Conservation (phyloP, 2,888 invertebrate species). For the Eueremaeus valkanovi region DNA sequence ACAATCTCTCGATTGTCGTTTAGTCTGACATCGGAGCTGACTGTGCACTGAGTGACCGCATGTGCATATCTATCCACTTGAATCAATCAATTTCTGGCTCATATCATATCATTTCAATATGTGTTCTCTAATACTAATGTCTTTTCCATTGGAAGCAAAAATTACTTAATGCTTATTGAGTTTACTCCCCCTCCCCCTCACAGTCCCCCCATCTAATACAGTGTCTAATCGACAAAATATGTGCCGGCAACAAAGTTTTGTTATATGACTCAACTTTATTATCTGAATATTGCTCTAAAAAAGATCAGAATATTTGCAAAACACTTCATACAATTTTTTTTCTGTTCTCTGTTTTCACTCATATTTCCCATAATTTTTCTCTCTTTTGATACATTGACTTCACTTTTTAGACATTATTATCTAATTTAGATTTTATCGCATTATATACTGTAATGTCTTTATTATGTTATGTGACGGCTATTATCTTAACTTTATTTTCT, state of each 20-base stretch:
- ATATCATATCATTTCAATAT: slow-evolving; percentile 28
- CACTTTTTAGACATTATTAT: slow-evolving; percentile 12
- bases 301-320: not conserved
- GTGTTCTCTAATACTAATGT: not conserved
- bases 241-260: not conserved
- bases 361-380: too few species aligned
- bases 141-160: not conserved
- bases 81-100: slow-evolving; percentile 26
- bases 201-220: too few species aligned
- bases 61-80: slow-evolving; percentile 17
- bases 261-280: not conserved
- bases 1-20: not conserved
- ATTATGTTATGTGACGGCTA: slow-evolving; percentile 13
- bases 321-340: not conserved
- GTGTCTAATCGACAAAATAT: slow-evolving; percentile 26
- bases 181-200: not conserved
- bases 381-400: not conserved
- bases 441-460: slow-evolving; percentile 24
- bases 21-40: not conserved
- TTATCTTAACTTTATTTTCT: not conserved
- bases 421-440: slow-evolving; percentile 32
- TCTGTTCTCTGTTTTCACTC: not conserved
- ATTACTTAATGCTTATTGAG: not conserved
- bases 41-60: not conserved
- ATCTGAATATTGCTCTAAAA: not conserved